Percentiles rank a stretch among this genome's conserved stretches.
phyloP scores from a whole-genome alignment of 2,888 invertebrate genomes.

The Barypeithes pellucidus region DNA sequence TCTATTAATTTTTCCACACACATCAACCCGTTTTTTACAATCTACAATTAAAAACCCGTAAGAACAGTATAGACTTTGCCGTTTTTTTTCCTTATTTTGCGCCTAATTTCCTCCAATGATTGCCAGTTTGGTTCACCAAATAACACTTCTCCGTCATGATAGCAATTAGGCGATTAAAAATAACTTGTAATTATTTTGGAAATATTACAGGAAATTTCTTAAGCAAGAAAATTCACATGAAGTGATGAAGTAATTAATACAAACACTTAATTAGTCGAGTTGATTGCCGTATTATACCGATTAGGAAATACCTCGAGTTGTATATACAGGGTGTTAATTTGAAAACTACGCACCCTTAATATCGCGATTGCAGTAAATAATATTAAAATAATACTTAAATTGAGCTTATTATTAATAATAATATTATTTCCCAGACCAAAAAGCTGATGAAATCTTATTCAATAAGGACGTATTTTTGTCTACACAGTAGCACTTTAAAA shows the following conservation, averaged over 20 bases:
- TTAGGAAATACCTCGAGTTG: not conserved
- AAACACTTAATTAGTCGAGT: conserved; percentile 14
- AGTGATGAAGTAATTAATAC: conserved; percentile 15
- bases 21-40: conserved; percentile 20
- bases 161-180: conserved; percentile 24
- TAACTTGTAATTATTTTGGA: conserved; percentile 28
- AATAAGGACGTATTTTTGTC: no score
- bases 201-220: conserved; percentile 28
- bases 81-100: conserved; percentile 9
- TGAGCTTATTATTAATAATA: no score
- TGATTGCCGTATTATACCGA: not conserved
- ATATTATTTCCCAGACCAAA: no score
- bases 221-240: conserved; percentile 7
- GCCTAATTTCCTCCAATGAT: conserved; percentile 24
- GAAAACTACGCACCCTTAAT: no score
- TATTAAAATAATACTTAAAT: no score
- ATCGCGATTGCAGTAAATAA: no score
- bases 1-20: conserved; percentile 22
- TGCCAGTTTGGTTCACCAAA: conserved; percentile 23
- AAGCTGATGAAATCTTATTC: no score
- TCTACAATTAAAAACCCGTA: conserved; percentile 21
- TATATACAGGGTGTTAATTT: no score
- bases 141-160: conserved; percentile 18
- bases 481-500: no score
- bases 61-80: conserved; percentile 23